Conservation (phyloP, 2,113 vertebrate species). For the Vireo altiloquus region DNA sequence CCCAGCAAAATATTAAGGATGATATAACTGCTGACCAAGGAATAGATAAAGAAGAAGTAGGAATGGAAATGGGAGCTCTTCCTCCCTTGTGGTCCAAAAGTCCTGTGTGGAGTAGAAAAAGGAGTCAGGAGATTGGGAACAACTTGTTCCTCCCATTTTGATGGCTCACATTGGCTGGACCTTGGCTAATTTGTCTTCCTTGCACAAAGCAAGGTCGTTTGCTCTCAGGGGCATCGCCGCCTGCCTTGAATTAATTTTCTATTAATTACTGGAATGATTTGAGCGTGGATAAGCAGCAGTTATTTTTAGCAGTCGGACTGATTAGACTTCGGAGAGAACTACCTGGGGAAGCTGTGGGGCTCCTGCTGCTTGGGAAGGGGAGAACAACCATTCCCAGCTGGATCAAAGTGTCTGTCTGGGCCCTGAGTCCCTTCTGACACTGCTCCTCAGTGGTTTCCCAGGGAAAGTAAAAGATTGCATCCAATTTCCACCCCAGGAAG, state of each 20-base stretch:
- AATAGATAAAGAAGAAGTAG: not conserved
- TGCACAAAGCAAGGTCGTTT: not conserved
- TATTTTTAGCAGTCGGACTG: constrained; percentile 25
- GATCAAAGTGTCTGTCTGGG: not conserved
- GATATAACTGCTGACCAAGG: not conserved
- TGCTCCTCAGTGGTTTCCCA: not conserved
- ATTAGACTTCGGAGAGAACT: not conserved
- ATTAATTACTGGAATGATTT: constrained; percentile 50
- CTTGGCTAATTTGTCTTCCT: constrained; percentile 11
- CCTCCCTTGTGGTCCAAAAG: not conserved
- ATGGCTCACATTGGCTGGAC: constrained; percentile 23
- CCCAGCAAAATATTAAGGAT: not conserved
- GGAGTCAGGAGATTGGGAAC: not conserved
- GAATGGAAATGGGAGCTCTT: not conserved
- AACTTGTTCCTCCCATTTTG: not conserved
- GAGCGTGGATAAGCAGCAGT: constrained; percentile 7
- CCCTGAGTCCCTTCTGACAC: not conserved
- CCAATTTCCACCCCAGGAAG: not conserved
- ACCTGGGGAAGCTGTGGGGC: not conserved
- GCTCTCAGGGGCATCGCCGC: not conserved
- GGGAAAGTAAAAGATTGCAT: not conserved
- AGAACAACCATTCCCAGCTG: fast-evolving
- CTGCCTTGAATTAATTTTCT: constrained; percentile 43
- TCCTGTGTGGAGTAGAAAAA: not conserved
- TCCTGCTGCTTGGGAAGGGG: not conserved